These are phyloP conservation scores for Syritta pipiens DNA, from an alignment of 2,888 invertebrate genomes.

Conservation along the genomic window DNA sequence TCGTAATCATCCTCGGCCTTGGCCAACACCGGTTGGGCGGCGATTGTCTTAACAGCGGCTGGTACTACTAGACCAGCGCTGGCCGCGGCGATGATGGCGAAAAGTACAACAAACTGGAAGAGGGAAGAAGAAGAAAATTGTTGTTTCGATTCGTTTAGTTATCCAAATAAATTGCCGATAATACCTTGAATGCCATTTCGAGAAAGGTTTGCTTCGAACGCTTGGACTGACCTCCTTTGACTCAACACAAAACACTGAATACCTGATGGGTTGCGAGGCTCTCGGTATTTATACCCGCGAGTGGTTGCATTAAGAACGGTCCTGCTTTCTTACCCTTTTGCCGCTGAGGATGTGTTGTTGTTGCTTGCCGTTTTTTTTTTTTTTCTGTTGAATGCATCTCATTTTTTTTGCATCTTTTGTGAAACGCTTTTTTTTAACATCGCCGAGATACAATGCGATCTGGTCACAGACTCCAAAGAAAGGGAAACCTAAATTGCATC, in stretches of 20 bases:
- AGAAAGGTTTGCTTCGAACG: constrained; percentile 50
- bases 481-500: constrained; percentile 66
- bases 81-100: constrained; percentile 61
- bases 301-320: constrained; percentile 12
- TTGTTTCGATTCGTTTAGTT: too few species aligned
- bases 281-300: constrained; percentile 75
- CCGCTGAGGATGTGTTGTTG: neutral
- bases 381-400: constrained; percentile 44
- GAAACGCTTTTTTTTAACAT: constrained; percentile 26
- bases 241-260: constrained; percentile 80
- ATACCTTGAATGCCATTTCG: constrained; percentile 70
- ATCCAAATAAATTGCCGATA: constrained; percentile 5
- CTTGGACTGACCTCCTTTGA: constrained; percentile 72
- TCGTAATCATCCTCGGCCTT: constrained; percentile 69
- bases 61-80: constrained; percentile 61
- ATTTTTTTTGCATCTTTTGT: constrained; percentile 57
- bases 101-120: constrained; percentile 61
- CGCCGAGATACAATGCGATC: constrained; percentile 35
- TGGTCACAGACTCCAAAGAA: constrained; percentile 58
- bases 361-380: constrained; percentile 12
- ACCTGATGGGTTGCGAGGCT: constrained; percentile 68
- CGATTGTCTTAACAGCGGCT: constrained; percentile 33
- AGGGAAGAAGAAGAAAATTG: constrained; percentile 18
- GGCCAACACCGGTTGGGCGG: constrained; percentile 61
- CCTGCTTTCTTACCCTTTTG: constrained; percentile 56